Conservation (phyloP, 2,888 invertebrate genomes). For the Lysandra bellargus region DNA sequence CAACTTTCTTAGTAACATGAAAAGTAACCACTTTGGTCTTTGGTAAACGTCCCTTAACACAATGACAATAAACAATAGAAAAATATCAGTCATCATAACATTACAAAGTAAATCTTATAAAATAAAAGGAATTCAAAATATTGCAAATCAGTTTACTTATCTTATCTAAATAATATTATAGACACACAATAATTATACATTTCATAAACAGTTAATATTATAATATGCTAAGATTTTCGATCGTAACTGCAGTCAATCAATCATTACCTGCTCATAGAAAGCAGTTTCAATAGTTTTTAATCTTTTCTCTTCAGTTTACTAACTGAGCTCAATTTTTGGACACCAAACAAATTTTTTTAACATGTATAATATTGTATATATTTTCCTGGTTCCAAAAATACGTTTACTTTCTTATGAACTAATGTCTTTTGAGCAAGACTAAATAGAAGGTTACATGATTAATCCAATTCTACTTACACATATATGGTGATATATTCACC, state of each 20-base stretch:
- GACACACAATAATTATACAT: constrained; percentile 4
- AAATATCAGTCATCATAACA: background rate
- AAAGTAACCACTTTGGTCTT: background rate
- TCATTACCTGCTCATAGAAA: background rate
- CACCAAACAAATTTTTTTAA: background rate
- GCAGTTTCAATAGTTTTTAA: background rate
- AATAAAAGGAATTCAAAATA: background rate
- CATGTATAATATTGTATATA: background rate
- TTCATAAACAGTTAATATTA: background rate
- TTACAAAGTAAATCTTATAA: background rate
- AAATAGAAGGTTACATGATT: background rate
- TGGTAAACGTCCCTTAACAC: background rate
- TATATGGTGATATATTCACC: background rate
- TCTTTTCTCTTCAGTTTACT: background rate
- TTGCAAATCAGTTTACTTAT: constrained; percentile 1
- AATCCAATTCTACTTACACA: background rate
- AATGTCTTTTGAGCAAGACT: background rate
- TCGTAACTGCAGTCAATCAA: background rate
- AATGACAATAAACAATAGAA: background rate
- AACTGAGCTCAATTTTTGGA: background rate
- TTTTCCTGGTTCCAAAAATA: background rate
- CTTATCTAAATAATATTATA: background rate
- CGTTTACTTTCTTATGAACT: background rate
- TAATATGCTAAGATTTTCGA: background rate
- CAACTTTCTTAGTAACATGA: background rate